Conservation (phyloP, 2,888 invertebrate species). For the Drosophila niveifrons region DNA sequence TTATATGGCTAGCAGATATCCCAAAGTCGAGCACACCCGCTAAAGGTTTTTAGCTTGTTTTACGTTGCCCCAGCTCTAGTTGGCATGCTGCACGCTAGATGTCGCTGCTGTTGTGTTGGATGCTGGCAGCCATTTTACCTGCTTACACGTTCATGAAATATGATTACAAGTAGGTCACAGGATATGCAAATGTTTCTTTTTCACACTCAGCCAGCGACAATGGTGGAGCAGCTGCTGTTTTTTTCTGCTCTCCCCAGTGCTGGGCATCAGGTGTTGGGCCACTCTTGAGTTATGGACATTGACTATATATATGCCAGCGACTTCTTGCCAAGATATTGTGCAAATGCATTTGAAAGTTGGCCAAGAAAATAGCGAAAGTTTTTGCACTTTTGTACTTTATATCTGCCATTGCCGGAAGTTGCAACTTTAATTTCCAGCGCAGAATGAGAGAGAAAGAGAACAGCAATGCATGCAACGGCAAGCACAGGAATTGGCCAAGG, state of each 20-base stretch:
- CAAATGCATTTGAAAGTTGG: slow-evolving; percentile 78
- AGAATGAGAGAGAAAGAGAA: slow-evolving; percentile 2
- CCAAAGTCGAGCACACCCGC: background rate
- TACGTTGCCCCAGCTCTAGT: slow-evolving; percentile 39
- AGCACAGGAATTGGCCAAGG: slow-evolving; percentile 36
- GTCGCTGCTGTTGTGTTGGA: slow-evolving; percentile 45
- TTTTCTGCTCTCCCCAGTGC: background rate
- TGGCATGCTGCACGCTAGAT: slow-evolving; percentile 53
- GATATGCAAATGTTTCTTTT: slow-evolving; percentile 82
- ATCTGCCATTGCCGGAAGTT: slow-evolving; percentile 51
- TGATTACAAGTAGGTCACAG: slow-evolving; percentile 82
- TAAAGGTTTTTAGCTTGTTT: slow-evolving; percentile 35
- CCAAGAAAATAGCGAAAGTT: slow-evolving; percentile 80
- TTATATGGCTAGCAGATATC: background rate
- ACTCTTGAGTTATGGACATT: slow-evolving; percentile 67
- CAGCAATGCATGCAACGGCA: slow-evolving; percentile 15
- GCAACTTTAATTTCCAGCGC: slow-evolving; percentile 63
- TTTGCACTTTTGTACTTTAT: slow-evolving; percentile 68
- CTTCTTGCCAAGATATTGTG: slow-evolving; percentile 72
- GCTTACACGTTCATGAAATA: slow-evolving; percentile 76
- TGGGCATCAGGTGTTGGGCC: slow-evolving; percentile 20
- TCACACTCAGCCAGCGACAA: slow-evolving; percentile 75
- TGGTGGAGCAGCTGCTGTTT: slow-evolving; percentile 43
- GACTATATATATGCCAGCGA: slow-evolving; percentile 14
- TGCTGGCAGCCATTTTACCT: slow-evolving; percentile 36